Conservation (phyloP, 2,797 vertebrate species). For the Melanotaenia pygmaea region DNA sequence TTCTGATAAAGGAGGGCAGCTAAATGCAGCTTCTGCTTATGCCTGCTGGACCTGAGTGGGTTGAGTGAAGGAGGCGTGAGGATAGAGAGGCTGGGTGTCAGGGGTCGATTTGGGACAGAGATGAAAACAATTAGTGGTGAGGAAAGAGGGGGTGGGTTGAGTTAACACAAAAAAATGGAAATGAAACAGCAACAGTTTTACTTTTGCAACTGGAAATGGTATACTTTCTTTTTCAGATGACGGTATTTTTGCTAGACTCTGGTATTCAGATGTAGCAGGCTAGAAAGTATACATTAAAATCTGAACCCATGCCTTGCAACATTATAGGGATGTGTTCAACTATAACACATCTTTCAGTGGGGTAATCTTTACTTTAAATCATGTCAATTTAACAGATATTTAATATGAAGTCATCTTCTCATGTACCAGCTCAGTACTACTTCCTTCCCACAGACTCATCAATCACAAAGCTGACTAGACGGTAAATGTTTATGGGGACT, state of each 20-base stretch:
- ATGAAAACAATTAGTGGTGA: neutral
- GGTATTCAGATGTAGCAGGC: neutral
- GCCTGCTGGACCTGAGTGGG: conserved; percentile 40
- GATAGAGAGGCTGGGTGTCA: conserved; percentile 14
- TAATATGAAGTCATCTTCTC: neutral
- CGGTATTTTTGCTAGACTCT: no score
- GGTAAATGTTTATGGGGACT: conserved; percentile 22
- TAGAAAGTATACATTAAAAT: neutral
- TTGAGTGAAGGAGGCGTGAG: conserved; percentile 22
- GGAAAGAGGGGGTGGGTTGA: no score
- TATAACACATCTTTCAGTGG: neutral
- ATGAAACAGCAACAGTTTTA: no score
- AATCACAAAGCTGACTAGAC: conserved; percentile 30
- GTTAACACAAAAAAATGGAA: no score
- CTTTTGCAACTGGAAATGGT: no score
- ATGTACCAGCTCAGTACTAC: neutral
- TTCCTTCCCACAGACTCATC: conserved; percentile 9
- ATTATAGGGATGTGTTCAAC: neutral
- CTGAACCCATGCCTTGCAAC: neutral
- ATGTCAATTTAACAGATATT: neutral
- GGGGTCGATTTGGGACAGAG: conserved; percentile 37
- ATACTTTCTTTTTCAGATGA: no score
- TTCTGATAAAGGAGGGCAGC: conserved; percentile 6
- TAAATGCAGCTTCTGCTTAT: conserved; percentile 45
- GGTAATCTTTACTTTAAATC: neutral